Evolutionary conservation across 1,140 invertebrate genomes (phyloP), one percentile per base, ranked within the genome.

Genomic region (Pogonomyrmex barbatus): DNA sequence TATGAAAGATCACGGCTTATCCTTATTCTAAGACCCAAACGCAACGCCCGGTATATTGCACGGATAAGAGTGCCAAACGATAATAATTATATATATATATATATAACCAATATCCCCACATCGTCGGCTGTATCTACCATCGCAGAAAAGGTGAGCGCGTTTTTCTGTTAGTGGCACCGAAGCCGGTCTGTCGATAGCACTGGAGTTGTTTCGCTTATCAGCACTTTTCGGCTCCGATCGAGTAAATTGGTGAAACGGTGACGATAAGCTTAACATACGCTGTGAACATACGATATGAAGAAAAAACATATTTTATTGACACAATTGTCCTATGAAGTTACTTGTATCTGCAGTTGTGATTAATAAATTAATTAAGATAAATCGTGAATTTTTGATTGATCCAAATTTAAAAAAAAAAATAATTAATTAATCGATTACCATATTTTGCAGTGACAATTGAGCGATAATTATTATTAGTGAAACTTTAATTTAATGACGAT

Each of bases 51-150:
- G 56, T 87, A 79, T 84, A 88, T 88, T 84, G 82, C 60, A 70
- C 83, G 88, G 87, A 92, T 91, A 91, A 94, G 62, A 79, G 91
- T 92, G 91, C 78, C 87, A 91, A 94, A 93, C 87, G 93, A 93
- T 93, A 91, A 92, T 94, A 94, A 93, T 93, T 93, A 90, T 24
- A 24, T n/a, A n/a, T n/a, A n/a, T n/a, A n/a, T n/a, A n/a, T n/a
- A n/a, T n/a, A n/a, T n/a, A n/a, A n/a, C 90, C 91, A 88, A 92
- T 92, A 90, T 89, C 88, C 91, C 89, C 89, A 91, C 87, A 75
- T 47, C 47, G 50, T 24, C 54, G 42, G 33, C 75, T 24, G 84
- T 68, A 84, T 63, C 42, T 33, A 60, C 86, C 65, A 60, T 82
- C 88, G 87, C 85, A 88, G 87, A 85, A 88, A 92, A 91, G 85